A percentile compares a stretch with the other conserved stretches of the same genome.
These are phyloP conservation scores for Scaptomyza reducta DNA, from an alignment of 2,888 invertebrate species.

Conservation along the genomic window DNA sequence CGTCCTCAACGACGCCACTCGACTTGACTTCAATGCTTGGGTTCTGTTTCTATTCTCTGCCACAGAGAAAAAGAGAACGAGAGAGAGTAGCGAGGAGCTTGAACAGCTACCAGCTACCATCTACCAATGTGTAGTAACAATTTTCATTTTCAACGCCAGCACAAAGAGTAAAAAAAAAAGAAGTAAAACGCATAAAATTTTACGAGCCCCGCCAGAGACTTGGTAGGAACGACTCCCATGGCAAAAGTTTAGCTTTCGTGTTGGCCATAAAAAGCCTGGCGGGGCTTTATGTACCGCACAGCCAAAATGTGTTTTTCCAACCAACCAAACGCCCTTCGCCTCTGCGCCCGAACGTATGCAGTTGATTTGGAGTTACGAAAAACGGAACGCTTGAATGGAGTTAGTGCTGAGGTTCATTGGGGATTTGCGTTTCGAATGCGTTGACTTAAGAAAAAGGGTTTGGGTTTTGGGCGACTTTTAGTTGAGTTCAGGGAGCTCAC, in stretches of 20 bases:
- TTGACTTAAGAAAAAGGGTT: slow-evolving; percentile 47
- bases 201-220: slow-evolving; percentile 65
- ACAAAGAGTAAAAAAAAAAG: slow-evolving; percentile 23
- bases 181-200: slow-evolving; percentile 74
- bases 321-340: not conserved
- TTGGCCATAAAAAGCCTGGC: slow-evolving; percentile 69
- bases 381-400: slow-evolving; percentile 70
- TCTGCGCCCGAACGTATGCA: slow-evolving; percentile 47
- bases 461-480: slow-evolving; percentile 24
- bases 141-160: slow-evolving; percentile 73
- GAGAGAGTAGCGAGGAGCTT: slow-evolving; percentile 2
- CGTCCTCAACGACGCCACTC: slow-evolving; percentile 56
- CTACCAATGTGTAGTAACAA: slow-evolving; percentile 68
- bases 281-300: slow-evolving; percentile 42
- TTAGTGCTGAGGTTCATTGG: slow-evolving; percentile 53
- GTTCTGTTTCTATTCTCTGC: slow-evolving; percentile 23
- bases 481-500: slow-evolving; percentile 28
- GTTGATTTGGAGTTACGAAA: slow-evolving; percentile 67
- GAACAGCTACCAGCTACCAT: slow-evolving; percentile 13
- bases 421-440: slow-evolving; percentile 57
- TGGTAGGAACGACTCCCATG: slow-evolving; percentile 64
- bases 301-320: slow-evolving; percentile 1
- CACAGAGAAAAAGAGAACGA: not conserved
- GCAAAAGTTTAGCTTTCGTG: slow-evolving; percentile 76
- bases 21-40: slow-evolving; percentile 68